Conservation (phyloP, 1,140 invertebrate genomes). For the Brachionus paranguensis region DNA sequence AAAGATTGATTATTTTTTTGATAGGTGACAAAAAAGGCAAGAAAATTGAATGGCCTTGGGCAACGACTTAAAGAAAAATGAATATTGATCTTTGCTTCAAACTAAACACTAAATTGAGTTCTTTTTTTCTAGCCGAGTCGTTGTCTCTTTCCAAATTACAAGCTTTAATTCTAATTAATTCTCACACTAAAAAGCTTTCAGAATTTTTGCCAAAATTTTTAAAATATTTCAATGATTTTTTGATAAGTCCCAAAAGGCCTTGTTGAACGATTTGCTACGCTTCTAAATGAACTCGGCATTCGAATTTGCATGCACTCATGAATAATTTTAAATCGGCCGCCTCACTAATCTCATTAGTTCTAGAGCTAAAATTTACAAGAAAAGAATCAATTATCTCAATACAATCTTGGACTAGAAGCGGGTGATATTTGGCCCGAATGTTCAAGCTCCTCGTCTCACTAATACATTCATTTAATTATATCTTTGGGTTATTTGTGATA, state of each 20-base stretch:
- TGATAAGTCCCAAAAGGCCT: not conserved
- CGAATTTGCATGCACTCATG: not conserved
- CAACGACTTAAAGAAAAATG: not conserved
- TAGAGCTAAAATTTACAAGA: not conserved
- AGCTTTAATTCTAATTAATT: constrained; percentile 12
- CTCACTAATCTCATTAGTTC: constrained; percentile 18
- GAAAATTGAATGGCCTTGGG: not conserved
- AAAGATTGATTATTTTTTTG: not conserved
- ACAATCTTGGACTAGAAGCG: not conserved
- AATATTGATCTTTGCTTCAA: not conserved
- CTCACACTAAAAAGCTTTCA: not conserved
- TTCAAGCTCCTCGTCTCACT: not conserved
- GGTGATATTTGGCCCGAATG: not conserved
- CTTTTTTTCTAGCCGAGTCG: not conserved
- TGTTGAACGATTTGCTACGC: not conserved
- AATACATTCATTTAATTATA: constrained; percentile 8
- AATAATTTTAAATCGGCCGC: constrained; percentile 4
- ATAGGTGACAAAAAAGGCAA: not conserved
- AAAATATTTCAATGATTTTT: not conserved
- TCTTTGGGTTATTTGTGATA: not conserved
- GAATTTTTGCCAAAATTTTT: not conserved
- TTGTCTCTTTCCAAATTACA: not conserved
- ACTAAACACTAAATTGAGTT: not conserved
- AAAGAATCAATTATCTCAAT: not conserved
- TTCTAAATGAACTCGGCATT: not conserved